Evolutionary conservation across 2,888 invertebrate genomes (phyloP).

Genomic region (Heliconius charithonia): DNA sequence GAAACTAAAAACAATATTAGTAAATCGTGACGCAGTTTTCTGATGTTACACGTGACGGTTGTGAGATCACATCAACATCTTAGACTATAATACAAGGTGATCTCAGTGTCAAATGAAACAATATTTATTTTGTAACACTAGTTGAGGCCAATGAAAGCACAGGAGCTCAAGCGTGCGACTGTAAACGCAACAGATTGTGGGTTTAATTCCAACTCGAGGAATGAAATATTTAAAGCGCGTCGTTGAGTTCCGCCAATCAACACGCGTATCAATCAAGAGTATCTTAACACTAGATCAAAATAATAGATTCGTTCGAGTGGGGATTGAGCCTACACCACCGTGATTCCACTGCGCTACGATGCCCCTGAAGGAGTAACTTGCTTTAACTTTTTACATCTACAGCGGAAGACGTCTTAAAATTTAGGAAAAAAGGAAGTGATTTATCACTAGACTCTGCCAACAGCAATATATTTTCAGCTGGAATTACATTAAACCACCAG

Average conservation of each 20-base stretch:
- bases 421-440: neutral
- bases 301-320: too few species aligned
- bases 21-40: neutral
- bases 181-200: too few species aligned
- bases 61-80: neutral
- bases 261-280: too few species aligned
- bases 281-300: too few species aligned
- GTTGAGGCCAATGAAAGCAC: neutral
- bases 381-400: neutral
- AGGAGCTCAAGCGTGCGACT: too few species aligned
- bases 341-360: neutral
- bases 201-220: too few species aligned
- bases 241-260: too few species aligned
- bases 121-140: neutral
- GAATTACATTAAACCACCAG: neutral
- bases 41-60: neutral
- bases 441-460: neutral
- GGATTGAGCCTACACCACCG: too few species aligned
- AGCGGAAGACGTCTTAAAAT: neutral
- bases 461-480: too few species aligned
- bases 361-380: neutral
- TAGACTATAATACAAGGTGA: slow-evolving; percentile 7
- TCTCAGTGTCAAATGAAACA: neutral
- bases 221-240: too few species aligned
- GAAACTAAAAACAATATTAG: too few species aligned